Conservation (phyloP, 2,113 vertebrate species). For the Strix aluco region DNA sequence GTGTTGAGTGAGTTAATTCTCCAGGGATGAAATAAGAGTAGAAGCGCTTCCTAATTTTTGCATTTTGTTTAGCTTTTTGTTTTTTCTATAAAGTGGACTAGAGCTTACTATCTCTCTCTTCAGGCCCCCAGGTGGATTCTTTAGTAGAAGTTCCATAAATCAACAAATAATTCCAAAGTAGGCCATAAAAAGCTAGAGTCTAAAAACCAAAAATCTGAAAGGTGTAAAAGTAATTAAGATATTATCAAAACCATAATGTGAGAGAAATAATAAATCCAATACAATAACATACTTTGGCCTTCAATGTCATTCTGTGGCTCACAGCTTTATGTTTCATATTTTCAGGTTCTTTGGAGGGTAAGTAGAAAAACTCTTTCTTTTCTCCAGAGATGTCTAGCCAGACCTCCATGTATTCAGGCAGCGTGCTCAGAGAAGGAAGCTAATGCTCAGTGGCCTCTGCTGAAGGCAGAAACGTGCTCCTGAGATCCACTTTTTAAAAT, state of each 20-base stretch:
- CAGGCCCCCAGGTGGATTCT: not conserved
- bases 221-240: not conserved
- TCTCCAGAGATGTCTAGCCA: not conserved
- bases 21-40: not conserved
- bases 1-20: not conserved
- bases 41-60: not conserved
- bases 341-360: not conserved
- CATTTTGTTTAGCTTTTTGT: not conserved
- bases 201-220: not conserved
- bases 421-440: rapidly evolving
- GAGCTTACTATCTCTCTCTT: not conserved
- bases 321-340: rapidly evolving
- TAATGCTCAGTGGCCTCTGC: not conserved
- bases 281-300: not conserved
- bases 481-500: not conserved
- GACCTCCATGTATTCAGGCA: not conserved
- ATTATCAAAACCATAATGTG: not conserved
- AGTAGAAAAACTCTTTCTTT: not conserved
- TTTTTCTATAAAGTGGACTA: not conserved
- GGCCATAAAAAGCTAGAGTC: not conserved
- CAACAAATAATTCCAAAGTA: not conserved
- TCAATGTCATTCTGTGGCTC: not conserved
- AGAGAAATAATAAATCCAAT: not conserved
- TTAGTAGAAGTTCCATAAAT: not conserved
- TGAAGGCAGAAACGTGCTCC: not conserved